Base-by-base conservation (phyloP, 2,113 vertebrate species). In the Lophura nycthemera region DNA sequence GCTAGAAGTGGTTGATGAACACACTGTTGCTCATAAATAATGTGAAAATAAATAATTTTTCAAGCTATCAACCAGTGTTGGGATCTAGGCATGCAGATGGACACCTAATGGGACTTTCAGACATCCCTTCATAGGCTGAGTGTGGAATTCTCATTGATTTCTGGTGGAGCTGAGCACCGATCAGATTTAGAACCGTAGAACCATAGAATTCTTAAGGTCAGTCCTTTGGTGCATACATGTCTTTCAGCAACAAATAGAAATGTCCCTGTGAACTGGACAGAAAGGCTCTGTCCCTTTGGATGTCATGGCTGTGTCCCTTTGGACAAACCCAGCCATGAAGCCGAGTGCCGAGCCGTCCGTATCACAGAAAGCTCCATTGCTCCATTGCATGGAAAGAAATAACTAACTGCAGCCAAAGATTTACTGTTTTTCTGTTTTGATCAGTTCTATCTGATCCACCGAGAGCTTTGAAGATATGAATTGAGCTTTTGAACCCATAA, bases 81-180 rank as follows among this genome's bases (percentile, higher is more conserved):
- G n/a, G 8, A 9, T 78, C 18, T 59, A 38, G 47, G 19, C 17
- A 12, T 42, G 25, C 18, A 54, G 30, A 40, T 12, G 66, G 36
- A 3, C 11, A 64, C 47, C 21, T 25, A n/a, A 63, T 15, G 36
- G 36, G 72, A 47, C 67, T 65, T 83, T 69, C 61, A 89, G 15
- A 29, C 38, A 38, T 69, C 57, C 16, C 22, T 0, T 0, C 38
- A 19, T 27, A 48, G n/a, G 7, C 3, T 43, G n/a, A 57, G 42
- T 45, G 32, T 11, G 57, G 52, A 47, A 47, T 69, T 82, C 54
- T 24, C 4, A 0, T 36, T 57, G 45, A 71, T 63, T 74, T n/a
- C 50, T 54, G 27, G 1, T 42, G 24, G 40, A 66, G 34, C 11
- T 73, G 48, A 69, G 73, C 11, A 13, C 3, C 4, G 4, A 25